A percentile compares a stretch with the other conserved stretches of the same genome.
Conservation (phyloP, 1,140 invertebrate genomes). For the Zaprionus vittiger region DNA sequence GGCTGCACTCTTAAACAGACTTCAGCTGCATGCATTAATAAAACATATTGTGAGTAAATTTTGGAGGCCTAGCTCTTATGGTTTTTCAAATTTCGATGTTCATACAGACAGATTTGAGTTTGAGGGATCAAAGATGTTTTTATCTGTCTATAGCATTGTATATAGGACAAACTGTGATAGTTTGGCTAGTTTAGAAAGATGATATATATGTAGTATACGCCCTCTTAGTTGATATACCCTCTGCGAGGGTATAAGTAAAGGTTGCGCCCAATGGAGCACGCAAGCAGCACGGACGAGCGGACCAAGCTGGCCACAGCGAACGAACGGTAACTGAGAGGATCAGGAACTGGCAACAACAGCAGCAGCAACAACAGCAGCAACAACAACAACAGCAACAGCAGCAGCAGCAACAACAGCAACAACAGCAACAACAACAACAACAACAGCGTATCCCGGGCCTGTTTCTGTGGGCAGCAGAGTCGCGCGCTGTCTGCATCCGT, state of each 20-base stretch:
- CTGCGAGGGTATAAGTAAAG: conserved; percentile 31
- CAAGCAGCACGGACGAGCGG: conserved; percentile 8
- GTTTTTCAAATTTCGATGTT: no score
- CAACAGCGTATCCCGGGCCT: conserved; percentile 40
- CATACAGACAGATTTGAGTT: no score
- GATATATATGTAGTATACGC: not conserved
- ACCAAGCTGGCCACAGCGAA: not conserved
- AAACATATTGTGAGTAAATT: no score
- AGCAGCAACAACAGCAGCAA: not conserved
- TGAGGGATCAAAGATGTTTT: no score
- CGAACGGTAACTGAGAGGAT: conserved; percentile 37
- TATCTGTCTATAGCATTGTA: no score
- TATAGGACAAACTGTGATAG: no score
- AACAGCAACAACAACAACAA: not conserved
- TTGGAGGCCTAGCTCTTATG: no score
- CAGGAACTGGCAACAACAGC: conserved; percentile 11
- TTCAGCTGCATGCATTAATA: no score
- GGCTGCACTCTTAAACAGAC: no score
- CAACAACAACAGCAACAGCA: not conserved
- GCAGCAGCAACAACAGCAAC: not conserved
- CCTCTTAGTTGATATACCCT: not conserved
- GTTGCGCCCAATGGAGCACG: conserved; percentile 57
- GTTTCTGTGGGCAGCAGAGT: conserved; percentile 63
- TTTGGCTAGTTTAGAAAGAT: not conserved
- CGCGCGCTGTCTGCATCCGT: conserved; percentile 2